Conservation (phyloP, 2,888 invertebrate species). For the Drosophila cognata region DNA sequence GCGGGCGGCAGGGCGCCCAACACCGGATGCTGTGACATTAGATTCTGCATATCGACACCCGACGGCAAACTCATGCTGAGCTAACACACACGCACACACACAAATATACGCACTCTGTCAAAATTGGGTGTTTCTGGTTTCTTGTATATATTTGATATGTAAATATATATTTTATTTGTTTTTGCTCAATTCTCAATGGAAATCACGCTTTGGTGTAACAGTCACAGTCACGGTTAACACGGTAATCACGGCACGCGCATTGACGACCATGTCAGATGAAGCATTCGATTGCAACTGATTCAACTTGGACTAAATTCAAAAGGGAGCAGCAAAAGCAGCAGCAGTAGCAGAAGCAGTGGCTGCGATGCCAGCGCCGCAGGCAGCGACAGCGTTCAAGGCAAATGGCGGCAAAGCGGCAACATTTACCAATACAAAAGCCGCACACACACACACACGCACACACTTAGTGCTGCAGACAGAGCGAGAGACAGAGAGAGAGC, state of each 20-base stretch:
- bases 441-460: constrained; percentile 35
- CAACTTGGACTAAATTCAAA: constrained; percentile 75
- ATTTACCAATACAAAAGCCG: constrained; percentile 80
- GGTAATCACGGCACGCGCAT: constrained; percentile 49
- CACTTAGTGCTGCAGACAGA: neutral
- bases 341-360: constrained; percentile 33
- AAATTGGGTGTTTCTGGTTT: constrained; percentile 25
- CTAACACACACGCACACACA: constrained; percentile 16
- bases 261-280: constrained; percentile 83
- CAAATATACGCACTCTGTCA: constrained; percentile 15
- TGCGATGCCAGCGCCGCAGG: constrained; percentile 34
- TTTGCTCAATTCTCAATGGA: constrained; percentile 2
- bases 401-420: constrained; percentile 79
- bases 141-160: constrained; percentile 20
- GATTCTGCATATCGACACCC: constrained; percentile 93
- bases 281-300: constrained; percentile 85
- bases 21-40: constrained; percentile 94
- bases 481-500: neutral
- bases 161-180: constrained; percentile 32
- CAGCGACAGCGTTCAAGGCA: constrained; percentile 55
- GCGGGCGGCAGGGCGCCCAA: constrained; percentile 92
- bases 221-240: constrained; percentile 6
- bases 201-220: constrained; percentile 8
- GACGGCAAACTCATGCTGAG: constrained; percentile 92
- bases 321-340: constrained; percentile 34